Conservation (phyloP, 2,797 vertebrate species). For the Antrozous pallidus region DNA sequence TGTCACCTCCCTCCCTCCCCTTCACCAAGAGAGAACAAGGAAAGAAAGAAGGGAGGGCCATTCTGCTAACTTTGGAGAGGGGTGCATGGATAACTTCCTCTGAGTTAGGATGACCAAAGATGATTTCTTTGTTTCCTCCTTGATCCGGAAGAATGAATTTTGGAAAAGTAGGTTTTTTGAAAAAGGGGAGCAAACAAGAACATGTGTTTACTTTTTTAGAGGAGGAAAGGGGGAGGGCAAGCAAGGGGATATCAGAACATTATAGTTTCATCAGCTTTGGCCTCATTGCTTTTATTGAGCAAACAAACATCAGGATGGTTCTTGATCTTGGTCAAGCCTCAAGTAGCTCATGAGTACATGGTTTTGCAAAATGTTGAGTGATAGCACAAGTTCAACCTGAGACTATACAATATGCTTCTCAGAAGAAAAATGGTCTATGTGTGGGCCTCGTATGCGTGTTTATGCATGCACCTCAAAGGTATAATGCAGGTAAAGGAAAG, state of each 20-base stretch:
- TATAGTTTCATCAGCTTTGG: neutral
- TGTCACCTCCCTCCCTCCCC: neutral
- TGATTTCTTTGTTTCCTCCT: neutral
- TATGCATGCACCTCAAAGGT: neutral
- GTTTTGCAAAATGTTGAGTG: fast-evolving
- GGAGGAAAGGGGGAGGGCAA: neutral
- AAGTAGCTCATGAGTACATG: neutral
- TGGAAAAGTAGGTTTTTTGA: neutral
- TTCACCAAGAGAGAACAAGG: neutral
- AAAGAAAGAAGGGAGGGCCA: neutral
- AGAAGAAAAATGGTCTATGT: neutral
- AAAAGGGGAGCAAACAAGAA: neutral
- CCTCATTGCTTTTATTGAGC: neutral
- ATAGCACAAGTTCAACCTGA: neutral
- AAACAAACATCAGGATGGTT: neutral
- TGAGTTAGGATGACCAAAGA: neutral
- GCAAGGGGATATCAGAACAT: neutral
- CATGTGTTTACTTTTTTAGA: conserved; percentile 19
- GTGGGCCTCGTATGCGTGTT: neutral
- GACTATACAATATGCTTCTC: neutral
- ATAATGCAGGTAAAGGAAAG: neutral
- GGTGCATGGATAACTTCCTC: neutral
- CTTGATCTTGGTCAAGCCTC: neutral
- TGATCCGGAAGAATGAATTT: neutral
- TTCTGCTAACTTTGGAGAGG: neutral